Percentiles rank a stretch among this genome's conserved stretches.
These are phyloP conservation scores for Drosophila mojavensis DNA, from an alignment of 1,140 invertebrate species.

Conservation along the genomic window DNA sequence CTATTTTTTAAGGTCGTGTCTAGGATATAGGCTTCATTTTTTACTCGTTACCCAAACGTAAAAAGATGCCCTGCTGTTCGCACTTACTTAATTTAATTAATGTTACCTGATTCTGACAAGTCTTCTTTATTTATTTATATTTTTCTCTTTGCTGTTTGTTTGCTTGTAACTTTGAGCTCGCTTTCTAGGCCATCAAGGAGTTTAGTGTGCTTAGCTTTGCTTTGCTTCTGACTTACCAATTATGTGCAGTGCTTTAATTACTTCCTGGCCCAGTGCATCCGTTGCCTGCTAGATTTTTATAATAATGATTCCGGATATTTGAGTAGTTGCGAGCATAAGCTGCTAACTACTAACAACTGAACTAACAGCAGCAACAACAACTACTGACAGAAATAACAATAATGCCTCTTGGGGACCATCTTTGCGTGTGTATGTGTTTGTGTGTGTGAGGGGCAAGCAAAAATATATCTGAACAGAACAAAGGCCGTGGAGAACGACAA, in stretches of 20 bases:
- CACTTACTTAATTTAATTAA: conserved; percentile 36
- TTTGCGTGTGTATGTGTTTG: conserved; percentile 43
- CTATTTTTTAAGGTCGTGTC: conserved; percentile 32
- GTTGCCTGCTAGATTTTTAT: conserved; percentile 68
- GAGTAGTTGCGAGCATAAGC: conserved; percentile 77
- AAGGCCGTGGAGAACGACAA: conserved; percentile 41
- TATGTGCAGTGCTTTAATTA: conserved; percentile 75
- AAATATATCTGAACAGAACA: conserved; percentile 62
- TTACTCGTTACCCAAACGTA: conserved; percentile 49
- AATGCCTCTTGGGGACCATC: conserved; percentile 43
- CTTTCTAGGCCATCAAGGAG: conserved; percentile 44
- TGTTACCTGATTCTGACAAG: conserved; percentile 16
- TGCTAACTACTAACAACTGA: conserved; percentile 54
- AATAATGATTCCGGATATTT: conserved; percentile 82
- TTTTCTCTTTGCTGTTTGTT: not conserved
- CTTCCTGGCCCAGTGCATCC: conserved; percentile 69
- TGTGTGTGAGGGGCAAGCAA: conserved; percentile 33
- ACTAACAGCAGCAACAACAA: conserved; percentile 47
- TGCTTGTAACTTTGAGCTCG: conserved; percentile 17
- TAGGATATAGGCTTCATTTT: conserved; percentile 15
- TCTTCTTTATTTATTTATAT: not conserved
- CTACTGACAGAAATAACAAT: conserved; percentile 62
- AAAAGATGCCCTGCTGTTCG: conserved; percentile 31
- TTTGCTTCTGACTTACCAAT: conserved; percentile 67
- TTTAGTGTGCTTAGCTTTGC: conserved; percentile 51